These are phyloP conservation scores for Cistogaster globosa DNA, from an alignment of 2,888 invertebrate genomes.

Conservation along the genomic window DNA sequence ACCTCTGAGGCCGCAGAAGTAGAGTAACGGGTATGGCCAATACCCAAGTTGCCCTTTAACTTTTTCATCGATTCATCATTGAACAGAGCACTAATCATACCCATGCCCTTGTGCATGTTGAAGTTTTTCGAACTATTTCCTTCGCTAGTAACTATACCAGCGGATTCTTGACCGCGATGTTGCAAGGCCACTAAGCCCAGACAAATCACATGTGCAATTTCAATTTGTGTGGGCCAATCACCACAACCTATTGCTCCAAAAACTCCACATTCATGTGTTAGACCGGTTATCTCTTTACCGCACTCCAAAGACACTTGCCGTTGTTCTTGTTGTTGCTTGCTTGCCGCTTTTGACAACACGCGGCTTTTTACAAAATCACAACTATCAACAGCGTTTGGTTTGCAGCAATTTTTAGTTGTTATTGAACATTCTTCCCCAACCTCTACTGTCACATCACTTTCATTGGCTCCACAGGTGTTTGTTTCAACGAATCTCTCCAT, in stretches of 20 bases:
- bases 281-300: conserved; percentile 83
- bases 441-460: conserved; percentile 39
- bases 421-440: conserved; percentile 40
- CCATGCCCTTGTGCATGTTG: conserved; percentile 96
- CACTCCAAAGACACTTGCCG: background rate
- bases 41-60: conserved; percentile 94
- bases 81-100: conserved; percentile 96
- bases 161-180: conserved; percentile 99
- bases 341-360: conserved; percentile 47
- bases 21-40: conserved; percentile 99
- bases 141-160: conserved; percentile 97
- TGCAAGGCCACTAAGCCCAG: conserved; percentile 95
- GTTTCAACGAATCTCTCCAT: conserved; percentile 58
- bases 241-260: conserved; percentile 97
- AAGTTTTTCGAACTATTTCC: conserved; percentile 92
- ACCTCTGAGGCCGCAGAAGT: conserved; percentile 97
- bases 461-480: conserved; percentile 55
- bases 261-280: conserved; percentile 96
- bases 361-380: conserved; percentile 71
- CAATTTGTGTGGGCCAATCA: conserved; percentile 95
- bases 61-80: conserved; percentile 94
- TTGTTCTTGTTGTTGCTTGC: conserved; percentile 56
- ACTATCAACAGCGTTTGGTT: conserved; percentile 31
- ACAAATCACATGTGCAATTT: conserved; percentile 95
- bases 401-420: conserved; percentile 69